phyloP scores from a whole-genome alignment of 2,797 vertebrate genomes.

The Acipenser oxyrinchus region DNA sequence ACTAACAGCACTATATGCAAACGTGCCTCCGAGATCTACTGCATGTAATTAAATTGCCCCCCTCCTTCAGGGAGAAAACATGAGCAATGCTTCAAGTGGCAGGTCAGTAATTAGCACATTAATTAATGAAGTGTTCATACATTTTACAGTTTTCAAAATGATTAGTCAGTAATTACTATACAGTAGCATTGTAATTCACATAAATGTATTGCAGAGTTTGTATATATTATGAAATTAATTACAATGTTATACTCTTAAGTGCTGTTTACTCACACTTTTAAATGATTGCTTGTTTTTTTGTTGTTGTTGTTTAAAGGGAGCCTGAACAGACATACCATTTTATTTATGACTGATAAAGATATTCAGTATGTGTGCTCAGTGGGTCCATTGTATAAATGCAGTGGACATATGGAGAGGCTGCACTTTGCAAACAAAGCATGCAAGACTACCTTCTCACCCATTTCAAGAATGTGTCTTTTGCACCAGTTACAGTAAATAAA shows the following conservation, averaged over 20 bases:
- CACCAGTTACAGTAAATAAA: too few relatives aligned
- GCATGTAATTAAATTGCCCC: neutral
- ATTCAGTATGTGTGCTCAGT: too few relatives aligned
- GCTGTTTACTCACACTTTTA: too few relatives aligned
- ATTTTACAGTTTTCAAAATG: neutral
- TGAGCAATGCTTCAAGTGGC: neutral
- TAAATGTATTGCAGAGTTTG: neutral
- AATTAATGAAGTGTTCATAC: conserved; percentile 3
- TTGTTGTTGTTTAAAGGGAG: too few relatives aligned
- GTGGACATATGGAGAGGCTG: too few relatives aligned
- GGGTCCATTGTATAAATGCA: too few relatives aligned
- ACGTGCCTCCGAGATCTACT: neutral
- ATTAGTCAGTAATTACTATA: conserved; percentile 5
- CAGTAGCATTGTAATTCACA: neutral
- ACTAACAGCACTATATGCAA: neutral
- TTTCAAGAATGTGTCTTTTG: too few relatives aligned
- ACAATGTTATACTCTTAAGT: neutral
- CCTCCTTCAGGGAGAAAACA: neutral
- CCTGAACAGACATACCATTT: too few relatives aligned
- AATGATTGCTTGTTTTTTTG: too few relatives aligned
- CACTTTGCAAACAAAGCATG: too few relatives aligned
- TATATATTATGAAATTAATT: neutral
- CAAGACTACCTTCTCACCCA: too few relatives aligned
- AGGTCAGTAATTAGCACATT: neutral
- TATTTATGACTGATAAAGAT: too few relatives aligned